phyloP scores from a whole-genome alignment of 2,888 invertebrate genomes.

The Macrosiphum euphorbiae region DNA sequence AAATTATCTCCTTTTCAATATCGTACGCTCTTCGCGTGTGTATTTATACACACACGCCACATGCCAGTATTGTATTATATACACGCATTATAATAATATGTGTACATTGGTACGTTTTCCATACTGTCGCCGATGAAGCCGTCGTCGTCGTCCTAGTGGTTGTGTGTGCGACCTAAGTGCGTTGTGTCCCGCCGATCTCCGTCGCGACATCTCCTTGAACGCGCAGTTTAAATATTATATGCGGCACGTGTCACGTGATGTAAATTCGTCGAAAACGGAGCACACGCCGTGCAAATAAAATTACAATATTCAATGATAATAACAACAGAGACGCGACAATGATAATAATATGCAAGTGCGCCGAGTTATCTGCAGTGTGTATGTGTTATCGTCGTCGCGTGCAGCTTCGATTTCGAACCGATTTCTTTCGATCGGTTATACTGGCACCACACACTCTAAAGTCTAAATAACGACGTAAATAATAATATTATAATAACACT shows the following conservation, averaged over 20 bases:
- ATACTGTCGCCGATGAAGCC: neutral
- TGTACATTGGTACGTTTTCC: neutral
- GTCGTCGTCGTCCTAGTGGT: neutral
- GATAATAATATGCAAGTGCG: neutral
- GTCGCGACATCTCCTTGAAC: constrained; percentile 28
- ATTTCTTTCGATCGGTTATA: neutral
- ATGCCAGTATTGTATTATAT: too few species aligned
- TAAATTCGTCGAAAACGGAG: constrained; percentile 29
- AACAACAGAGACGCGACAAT: neutral
- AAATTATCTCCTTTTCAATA: constrained; percentile 56
- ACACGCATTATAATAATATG: neutral
- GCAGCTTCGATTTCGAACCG: neutral
- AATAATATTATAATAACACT: too few species aligned
- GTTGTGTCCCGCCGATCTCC: neutral
- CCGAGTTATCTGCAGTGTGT: neutral
- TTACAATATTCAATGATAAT: neutral
- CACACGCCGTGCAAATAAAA: neutral
- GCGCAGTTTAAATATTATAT: neutral
- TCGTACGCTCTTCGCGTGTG: neutral
- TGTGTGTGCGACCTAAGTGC: neutral
- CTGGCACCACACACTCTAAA: neutral
- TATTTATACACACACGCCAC: neutral
- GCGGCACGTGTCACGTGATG: constrained; percentile 51
- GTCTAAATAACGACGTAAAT: neutral
- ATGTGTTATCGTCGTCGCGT: neutral